These are phyloP conservation scores for Crossaster papposus DNA, from an alignment of 53 echinoderm and acorn worm genomes.

Conservation along the genomic window DNA sequence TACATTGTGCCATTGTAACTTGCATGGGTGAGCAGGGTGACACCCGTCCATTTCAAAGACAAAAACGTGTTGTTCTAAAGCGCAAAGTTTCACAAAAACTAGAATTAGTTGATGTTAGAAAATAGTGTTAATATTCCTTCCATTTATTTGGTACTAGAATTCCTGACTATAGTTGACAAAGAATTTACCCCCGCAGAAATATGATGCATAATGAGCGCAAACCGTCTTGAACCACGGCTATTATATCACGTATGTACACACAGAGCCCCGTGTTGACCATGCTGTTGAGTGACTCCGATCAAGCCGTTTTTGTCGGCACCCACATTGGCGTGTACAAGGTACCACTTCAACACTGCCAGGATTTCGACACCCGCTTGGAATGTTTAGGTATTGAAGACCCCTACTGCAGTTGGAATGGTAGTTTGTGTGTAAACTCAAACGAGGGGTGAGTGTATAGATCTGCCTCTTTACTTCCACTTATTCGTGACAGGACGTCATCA, in stretches of 20 bases:
- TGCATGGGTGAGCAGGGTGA: too few species aligned
- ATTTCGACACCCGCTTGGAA: background rate
- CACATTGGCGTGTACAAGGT: slow-evolving; percentile 34
- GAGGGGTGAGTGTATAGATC: background rate
- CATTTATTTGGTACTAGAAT: too few species aligned
- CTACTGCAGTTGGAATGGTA: slow-evolving; percentile 20
- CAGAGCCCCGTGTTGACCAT: slow-evolving; percentile 37
- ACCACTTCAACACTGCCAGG: slow-evolving; percentile 43
- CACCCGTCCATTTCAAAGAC: too few species aligned
- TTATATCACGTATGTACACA: too few species aligned
- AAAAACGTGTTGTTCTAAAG: too few species aligned
- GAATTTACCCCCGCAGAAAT: too few species aligned
- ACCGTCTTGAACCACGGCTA: background rate
- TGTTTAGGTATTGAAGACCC: slow-evolving; percentile 6
- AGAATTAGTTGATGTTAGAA: too few species aligned
- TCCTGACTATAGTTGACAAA: too few species aligned
- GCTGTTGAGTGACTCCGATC: slow-evolving; percentile 21
- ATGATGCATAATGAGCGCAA: background rate
- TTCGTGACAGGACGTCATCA: too few species aligned
- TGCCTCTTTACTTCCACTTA: background rate
- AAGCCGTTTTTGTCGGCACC: slow-evolving; percentile 44
- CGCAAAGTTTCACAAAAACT: too few species aligned
- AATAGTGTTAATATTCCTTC: too few species aligned
- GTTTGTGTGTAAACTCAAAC: background rate
- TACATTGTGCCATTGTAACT: too few species aligned